phyloP scores from a whole-genome alignment of 2,113 vertebrate species.

The Callopanchax toddi region DNA sequence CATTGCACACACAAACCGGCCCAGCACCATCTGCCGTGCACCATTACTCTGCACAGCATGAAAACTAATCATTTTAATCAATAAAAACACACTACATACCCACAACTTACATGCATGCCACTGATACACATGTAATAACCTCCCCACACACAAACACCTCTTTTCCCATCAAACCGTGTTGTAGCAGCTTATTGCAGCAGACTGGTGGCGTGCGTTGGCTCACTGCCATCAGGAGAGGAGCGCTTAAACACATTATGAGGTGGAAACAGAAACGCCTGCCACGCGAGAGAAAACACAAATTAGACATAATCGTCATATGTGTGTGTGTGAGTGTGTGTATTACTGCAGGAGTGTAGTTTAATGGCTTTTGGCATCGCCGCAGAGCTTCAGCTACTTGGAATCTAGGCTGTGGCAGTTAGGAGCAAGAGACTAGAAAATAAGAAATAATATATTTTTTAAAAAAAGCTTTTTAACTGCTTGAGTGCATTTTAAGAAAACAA shows the following conservation, averaged over 20 bases:
- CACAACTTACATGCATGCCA: slow-evolving; percentile 2
- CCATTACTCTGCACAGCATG: slow-evolving; percentile 29
- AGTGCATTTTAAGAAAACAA: slow-evolving; percentile 1
- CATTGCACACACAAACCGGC: not conserved
- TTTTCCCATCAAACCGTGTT: slow-evolving; percentile 17
- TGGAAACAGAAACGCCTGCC: slow-evolving; percentile 16
- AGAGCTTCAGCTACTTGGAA: slow-evolving; percentile 53
- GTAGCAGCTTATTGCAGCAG: slow-evolving; percentile 13
- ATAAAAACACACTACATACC: slow-evolving; percentile 9
- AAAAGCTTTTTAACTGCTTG: slow-evolving; percentile 28
- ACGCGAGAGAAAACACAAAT: slow-evolving; percentile 24
- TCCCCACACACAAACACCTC: too few species aligned
- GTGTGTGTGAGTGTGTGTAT: not conserved
- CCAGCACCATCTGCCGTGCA: slow-evolving; percentile 27
- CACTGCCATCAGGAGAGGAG: slow-evolving; percentile 8
- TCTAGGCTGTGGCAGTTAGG: slow-evolving; percentile 56
- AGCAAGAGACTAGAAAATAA: slow-evolving; percentile 33
- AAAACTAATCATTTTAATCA: slow-evolving; percentile 9
- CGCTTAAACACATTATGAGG: slow-evolving; percentile 27
- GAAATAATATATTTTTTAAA: slow-evolving; percentile 25
- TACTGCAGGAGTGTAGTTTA: slow-evolving; percentile 47
- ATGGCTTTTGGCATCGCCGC: slow-evolving; percentile 59
- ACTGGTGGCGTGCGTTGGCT: slow-evolving; percentile 18
- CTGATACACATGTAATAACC: not conserved
- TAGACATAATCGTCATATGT: not conserved